phyloP scores from a whole-genome alignment of 2,113 vertebrate genomes.

The Macroglossus sobrinus region DNA sequence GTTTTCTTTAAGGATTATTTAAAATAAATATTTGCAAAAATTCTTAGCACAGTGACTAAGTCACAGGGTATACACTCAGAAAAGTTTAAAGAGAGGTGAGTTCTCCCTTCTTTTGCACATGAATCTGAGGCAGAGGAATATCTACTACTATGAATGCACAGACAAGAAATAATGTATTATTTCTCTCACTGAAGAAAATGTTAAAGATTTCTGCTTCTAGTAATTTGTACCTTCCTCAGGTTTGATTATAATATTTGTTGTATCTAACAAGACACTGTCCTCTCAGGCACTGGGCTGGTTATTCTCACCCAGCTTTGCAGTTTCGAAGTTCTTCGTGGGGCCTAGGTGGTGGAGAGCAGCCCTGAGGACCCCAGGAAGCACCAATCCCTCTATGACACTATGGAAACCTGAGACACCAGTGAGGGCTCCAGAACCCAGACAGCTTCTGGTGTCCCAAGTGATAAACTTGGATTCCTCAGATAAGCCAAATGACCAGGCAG shows the following conservation, averaged over 20 bases:
- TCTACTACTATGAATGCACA: neutral
- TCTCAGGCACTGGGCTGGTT: neutral
- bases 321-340: neutral
- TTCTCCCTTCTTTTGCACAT: neutral
- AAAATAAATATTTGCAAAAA: neutral
- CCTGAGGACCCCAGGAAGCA: rapidly evolving
- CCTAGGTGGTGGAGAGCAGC: neutral
- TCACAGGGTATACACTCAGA: neutral
- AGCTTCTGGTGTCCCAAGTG: neutral
- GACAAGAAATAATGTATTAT: neutral
- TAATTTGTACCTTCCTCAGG: neutral
- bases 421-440: neutral
- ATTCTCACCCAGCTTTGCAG: neutral
- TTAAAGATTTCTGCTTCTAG: neutral
- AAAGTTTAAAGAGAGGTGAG: neutral
- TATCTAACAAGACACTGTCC: neutral
- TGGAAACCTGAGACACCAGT: neutral
- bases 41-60: neutral
- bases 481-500: neutral
- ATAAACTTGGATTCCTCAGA: neutral
- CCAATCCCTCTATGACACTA: neutral
- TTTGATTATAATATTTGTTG: neutral
- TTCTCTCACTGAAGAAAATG: neutral
- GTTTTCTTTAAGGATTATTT: neutral
- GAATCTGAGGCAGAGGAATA: neutral